Percentiles rank a stretch among this genome's conserved stretches.
Conservation (phyloP, 1,140 invertebrate species). For the Drosophila serrata region DNA sequence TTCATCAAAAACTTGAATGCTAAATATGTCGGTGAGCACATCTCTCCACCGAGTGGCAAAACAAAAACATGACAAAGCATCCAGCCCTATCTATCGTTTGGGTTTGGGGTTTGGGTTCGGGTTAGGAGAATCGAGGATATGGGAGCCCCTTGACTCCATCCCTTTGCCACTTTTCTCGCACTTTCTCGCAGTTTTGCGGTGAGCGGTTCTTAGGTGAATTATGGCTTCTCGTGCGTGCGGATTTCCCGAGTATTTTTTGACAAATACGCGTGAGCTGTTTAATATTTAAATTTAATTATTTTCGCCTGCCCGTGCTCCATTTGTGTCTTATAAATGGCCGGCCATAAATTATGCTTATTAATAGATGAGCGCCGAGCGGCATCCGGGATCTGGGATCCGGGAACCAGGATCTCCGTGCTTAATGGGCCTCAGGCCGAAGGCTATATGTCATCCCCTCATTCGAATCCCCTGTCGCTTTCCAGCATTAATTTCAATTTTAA, state of each 20-base stretch:
- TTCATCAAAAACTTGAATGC: conserved; percentile 67
- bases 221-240: conserved; percentile 63
- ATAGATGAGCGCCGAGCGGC: conserved; percentile 57
- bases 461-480: not conserved
- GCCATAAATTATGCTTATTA: conserved; percentile 76
- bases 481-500: conserved; percentile 58
- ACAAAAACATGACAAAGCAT: conserved; percentile 57
- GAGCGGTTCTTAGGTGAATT: conserved; percentile 67
- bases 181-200: conserved; percentile 28
- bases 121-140: not conserved
- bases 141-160: conserved; percentile 7
- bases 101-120: not conserved
- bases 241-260: conserved; percentile 58
- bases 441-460: conserved; percentile 43
- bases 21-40: conserved; percentile 60
- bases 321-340: conserved; percentile 56
- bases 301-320: conserved; percentile 47
- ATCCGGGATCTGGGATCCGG: conserved; percentile 22
- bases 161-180: conserved; percentile 10
- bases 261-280: conserved; percentile 76
- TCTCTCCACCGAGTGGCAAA: conserved; percentile 26
- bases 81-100: conserved; percentile 24
- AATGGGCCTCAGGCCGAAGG: conserved; percentile 33
- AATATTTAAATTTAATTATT: conserved; percentile 84
- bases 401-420: conserved; percentile 30